phyloP scores from a whole-genome alignment of 2,888 invertebrate species.

The Brachyptera putata region DNA sequence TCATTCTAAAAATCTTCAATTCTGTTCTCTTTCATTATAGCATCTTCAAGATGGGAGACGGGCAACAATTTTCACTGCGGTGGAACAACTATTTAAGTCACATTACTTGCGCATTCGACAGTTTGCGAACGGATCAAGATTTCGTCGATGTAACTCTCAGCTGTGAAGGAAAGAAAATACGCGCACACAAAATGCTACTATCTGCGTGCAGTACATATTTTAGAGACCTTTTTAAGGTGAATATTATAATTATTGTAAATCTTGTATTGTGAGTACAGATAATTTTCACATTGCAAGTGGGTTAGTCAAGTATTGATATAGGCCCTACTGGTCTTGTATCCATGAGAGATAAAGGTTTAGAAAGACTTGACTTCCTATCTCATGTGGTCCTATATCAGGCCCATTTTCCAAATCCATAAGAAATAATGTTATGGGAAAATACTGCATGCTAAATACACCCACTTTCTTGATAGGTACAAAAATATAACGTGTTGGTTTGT shows the following conservation, averaged over 20 bases:
- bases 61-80: slow-evolving; percentile 77
- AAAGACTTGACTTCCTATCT: too few relatives aligned
- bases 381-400: too few relatives aligned
- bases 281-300: too few relatives aligned
- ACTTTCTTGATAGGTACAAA: too few relatives aligned
- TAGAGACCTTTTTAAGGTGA: slow-evolving; percentile 50
- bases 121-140: slow-evolving; percentile 54
- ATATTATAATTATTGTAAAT: not conserved
- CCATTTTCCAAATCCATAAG: too few relatives aligned
- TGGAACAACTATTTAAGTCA: slow-evolving; percentile 81
- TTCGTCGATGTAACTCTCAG: slow-evolving; percentile 82
- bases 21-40: not conserved
- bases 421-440: too few relatives aligned
- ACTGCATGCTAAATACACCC: too few relatives aligned
- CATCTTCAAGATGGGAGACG: slow-evolving; percentile 50
- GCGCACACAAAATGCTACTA: slow-evolving; percentile 78
- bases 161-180: slow-evolving; percentile 78
- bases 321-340: too few relatives aligned
- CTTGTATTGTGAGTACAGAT: too few relatives aligned
- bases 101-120: slow-evolving; percentile 75
- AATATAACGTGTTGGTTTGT: too few relatives aligned
- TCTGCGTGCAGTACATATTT: slow-evolving; percentile 84
- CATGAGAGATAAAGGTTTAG: too few relatives aligned
- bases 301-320: too few relatives aligned
- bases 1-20: not conserved